Conservation (phyloP, 2,888 invertebrate species). For the Ormia ochracea region DNA sequence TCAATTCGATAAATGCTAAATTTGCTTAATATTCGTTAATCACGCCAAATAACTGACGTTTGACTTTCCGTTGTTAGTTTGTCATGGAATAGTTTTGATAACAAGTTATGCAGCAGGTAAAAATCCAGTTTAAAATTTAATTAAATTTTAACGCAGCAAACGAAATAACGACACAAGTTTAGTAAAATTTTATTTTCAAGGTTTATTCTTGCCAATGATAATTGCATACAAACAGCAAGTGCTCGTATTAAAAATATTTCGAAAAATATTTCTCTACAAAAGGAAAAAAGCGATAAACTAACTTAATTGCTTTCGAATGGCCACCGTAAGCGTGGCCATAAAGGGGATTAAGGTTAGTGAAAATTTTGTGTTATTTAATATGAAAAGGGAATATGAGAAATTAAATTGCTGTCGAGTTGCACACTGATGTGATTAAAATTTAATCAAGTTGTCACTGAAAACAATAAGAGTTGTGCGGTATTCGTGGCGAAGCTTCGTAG, state of each 20-base stretch:
- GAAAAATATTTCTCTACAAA: background rate
- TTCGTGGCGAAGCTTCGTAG: background rate
- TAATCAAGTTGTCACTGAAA: background rate
- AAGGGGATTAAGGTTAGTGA: background rate
- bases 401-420: background rate
- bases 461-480: background rate
- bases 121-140: background rate
- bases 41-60: background rate
- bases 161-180: background rate
- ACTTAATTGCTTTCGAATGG: background rate
- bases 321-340: background rate
- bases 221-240: background rate
- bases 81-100: background rate
- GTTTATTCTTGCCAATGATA: background rate
- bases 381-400: background rate
- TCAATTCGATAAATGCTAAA: background rate
- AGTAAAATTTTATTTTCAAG: constrained; percentile 1
- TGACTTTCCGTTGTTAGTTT: background rate
- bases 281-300: background rate
- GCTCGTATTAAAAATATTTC: background rate
- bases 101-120: background rate
- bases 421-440: background rate
- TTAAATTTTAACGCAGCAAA: background rate
- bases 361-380: background rate
- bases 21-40: background rate